Evolutionary conservation across 2,113 vertebrate species (phyloP).

Genomic region (Chloebia gouldiae): DNA sequence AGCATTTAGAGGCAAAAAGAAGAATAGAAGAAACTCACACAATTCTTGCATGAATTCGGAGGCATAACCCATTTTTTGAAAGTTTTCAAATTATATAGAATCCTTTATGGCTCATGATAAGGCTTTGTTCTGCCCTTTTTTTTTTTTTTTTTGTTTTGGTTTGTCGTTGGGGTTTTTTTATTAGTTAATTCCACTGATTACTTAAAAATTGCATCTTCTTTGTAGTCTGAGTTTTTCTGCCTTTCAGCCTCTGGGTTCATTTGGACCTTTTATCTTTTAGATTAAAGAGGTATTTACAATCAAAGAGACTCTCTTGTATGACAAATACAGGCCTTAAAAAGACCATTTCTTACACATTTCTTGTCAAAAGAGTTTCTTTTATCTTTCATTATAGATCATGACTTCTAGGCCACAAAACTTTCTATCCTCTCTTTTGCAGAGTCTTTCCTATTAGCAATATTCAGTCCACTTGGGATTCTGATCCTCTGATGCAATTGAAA

Average conservation of each 20-base stretch:
- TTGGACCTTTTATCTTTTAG: slow-evolving; percentile 9
- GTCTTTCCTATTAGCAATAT: neutral
- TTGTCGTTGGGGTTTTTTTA: rapidly evolving
- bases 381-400: neutral
- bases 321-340: neutral
- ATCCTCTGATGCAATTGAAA: neutral
- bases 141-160: too few relatives aligned
- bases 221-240: neutral
- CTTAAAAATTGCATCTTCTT: neutral
- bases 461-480: neutral
- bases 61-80: neutral
- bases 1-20: neutral
- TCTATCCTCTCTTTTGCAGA: neutral
- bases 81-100: neutral
- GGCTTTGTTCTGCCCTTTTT: neutral
- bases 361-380: neutral
- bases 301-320: neutral
- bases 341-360: neutral
- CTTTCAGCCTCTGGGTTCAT: neutral
- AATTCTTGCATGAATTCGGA: neutral
- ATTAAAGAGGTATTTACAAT: neutral
- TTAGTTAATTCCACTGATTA: neutral
- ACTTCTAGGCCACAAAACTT: neutral
- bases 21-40: neutral
- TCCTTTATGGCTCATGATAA: neutral